Evolutionary conservation across 2,113 vertebrate genomes (phyloP).

Genomic region (Gallinago undulata): DNA sequence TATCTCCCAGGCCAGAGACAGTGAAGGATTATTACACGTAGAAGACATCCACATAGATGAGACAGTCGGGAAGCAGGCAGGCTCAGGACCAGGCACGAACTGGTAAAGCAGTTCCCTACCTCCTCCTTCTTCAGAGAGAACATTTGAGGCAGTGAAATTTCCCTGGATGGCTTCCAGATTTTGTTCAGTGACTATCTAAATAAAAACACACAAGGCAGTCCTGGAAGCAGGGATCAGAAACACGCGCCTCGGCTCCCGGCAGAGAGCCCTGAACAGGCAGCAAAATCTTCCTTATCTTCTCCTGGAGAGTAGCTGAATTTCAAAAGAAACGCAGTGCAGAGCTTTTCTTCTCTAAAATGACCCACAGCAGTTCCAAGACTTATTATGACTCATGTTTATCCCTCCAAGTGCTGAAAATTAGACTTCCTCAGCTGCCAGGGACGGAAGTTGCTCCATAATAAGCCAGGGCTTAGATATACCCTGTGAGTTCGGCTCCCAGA

Average conservation of each 20-base stretch:
- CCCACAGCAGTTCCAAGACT: neutral
- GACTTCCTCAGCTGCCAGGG: conserved; percentile 3
- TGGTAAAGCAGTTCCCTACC: neutral
- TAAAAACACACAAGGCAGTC: neutral
- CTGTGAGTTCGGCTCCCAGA: neutral
- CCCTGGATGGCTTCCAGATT: neutral
- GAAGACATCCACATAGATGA: neutral
- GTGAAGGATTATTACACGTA: neutral
- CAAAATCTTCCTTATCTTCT: conserved; percentile 16
- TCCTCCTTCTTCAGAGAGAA: neutral
- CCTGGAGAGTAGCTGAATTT: neutral
- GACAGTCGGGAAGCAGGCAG: neutral
- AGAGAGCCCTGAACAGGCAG: neutral
- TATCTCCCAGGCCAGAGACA: neutral
- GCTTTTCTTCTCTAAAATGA: conserved; percentile 11
- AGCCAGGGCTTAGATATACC: neutral
- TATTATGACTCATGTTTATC: conserved; percentile 24
- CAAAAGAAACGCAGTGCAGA: neutral
- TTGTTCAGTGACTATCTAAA: neutral
- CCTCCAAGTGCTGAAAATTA: neutral
- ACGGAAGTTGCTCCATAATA: neutral
- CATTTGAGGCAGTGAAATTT: neutral
- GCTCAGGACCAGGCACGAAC: neutral
- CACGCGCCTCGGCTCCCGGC: neutral
- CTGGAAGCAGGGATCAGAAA: neutral